Evolutionary conservation across 2,888 invertebrate species (phyloP), one percentile per base, ranked within the genome.

Genomic region (Dinocampus coccinellae): DNA sequence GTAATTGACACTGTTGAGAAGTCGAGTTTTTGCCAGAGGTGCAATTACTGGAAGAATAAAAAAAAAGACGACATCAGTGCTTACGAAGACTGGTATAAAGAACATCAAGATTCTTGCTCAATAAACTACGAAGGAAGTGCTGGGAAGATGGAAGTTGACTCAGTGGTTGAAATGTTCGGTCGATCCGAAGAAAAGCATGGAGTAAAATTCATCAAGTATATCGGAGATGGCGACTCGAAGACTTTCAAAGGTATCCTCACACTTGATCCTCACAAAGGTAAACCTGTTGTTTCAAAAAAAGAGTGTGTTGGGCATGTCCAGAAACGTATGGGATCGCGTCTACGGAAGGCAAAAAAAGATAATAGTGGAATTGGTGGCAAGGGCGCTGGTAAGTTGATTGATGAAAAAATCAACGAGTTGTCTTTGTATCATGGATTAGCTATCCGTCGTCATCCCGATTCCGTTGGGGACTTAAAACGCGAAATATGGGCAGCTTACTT

Each of bases 81-180:
- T 9, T 62, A 65, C 16, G 34, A 66, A 36, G 52, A 26, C 22
- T 67, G 73, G 70, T 36, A 36, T 11, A 33, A 60, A 29, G 52
- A 26, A 16, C 67, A 68, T 63, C 24, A 62, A 68, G 68, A 70
- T 29, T 16, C 22, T 22, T 73, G 73, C 29, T 33, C 52, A 11
- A 58, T 64, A 26, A 73, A 70, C 55, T 67, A 66, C 26, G 36
- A 60, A 34, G 68, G 65, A 60, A 22, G 72, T n/a, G 6, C 78
- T n/a, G 60, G 73, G 71, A n/a, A 73, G 22, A 47, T 76, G 62
- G 61, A 78, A 75, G 47, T 70, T 67, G 22, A 73, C 73, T 20
- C 74, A 69, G 11, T 77, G 72, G 65, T 77, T 53, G 55, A 68
- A 53, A 68, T 74, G 36, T 69, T 71, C 57, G 10, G 22, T 22